A percentile compares a stretch with the other conserved stretches of the same genome.
phyloP scores from a whole-genome alignment of 2,113 vertebrate genomes.

The Protobothrops flavoviridis region DNA sequence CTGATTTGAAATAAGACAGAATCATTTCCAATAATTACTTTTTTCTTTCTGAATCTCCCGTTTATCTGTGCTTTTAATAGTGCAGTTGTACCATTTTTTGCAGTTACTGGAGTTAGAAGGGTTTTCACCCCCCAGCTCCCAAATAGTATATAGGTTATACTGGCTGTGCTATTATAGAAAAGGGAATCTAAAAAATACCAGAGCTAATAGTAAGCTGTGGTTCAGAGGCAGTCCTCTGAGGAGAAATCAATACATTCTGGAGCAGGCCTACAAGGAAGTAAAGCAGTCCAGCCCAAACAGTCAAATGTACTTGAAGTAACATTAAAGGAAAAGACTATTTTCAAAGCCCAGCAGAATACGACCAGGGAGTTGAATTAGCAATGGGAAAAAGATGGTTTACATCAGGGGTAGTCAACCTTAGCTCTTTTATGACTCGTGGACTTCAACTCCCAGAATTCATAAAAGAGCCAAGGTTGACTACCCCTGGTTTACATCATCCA shows the following conservation, averaged over 20 bases:
- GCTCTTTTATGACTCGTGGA: too few species aligned
- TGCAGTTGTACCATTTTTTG: neutral
- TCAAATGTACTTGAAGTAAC: neutral
- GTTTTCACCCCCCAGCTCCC: neutral
- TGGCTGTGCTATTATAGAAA: neutral
- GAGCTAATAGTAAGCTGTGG: neutral
- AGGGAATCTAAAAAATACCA: neutral
- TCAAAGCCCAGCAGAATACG: neutral
- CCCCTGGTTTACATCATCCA: neutral
- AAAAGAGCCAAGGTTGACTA: too few species aligned
- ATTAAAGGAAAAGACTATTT: neutral
- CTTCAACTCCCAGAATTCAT: too few species aligned
- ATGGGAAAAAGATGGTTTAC: neutral
- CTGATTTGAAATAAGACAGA: neutral
- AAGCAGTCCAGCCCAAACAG: neutral
- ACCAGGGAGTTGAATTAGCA: neutral
- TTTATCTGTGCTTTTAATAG: neutral
- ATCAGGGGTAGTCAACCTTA: too few species aligned
- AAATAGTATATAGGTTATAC: neutral
- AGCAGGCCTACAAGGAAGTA: neutral
- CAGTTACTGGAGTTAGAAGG: neutral
- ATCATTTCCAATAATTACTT: neutral
- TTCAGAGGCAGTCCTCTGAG: neutral
- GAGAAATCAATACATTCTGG: neutral
- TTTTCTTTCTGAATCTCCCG: neutral